phyloP scores from a whole-genome alignment of 2,113 vertebrate genomes.

The Zootoca vivipara region DNA sequence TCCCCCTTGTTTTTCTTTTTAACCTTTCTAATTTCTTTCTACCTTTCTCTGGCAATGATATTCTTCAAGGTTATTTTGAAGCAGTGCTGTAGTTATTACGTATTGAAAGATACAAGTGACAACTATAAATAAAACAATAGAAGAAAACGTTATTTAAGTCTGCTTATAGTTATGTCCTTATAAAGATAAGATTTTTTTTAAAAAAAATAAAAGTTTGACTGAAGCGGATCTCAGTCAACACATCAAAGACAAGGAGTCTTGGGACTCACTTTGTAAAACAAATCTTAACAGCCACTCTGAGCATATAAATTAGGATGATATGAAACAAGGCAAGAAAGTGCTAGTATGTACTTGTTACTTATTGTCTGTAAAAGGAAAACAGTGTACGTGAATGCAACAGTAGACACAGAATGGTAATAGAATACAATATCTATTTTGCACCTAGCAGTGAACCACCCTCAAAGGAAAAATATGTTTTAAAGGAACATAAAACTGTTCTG shows the following conservation, averaged over 20 bases:
- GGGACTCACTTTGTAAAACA: background rate
- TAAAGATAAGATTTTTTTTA: constrained; percentile 1
- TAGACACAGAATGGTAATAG: background rate
- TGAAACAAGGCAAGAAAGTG: background rate
- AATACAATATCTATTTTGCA: background rate
- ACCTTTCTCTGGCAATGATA: constrained; percentile 9
- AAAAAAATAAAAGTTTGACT: background rate
- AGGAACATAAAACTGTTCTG: background rate
- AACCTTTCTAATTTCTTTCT: constrained; percentile 34
- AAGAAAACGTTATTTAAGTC: constrained; percentile 27
- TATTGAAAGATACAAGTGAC: constrained; percentile 27
- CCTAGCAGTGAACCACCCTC: background rate
- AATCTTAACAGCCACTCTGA: background rate
- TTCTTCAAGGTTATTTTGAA: constrained; percentile 49
- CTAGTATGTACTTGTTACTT: background rate
- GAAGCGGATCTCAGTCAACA: constrained; percentile 36
- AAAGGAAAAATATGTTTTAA: background rate
- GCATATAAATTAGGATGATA: background rate
- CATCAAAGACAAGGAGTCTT: constrained; percentile 39
- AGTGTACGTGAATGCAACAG: background rate
- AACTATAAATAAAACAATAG: constrained; percentile 28
- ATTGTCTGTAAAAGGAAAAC: background rate
- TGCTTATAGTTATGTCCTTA: constrained; percentile 18
- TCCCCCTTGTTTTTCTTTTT: constrained; percentile 11
- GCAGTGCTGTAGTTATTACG: constrained; percentile 24